Base-by-base conservation (phyloP, 1,140 invertebrate species). In the Bursaphelenchus mucronatus region DNA sequence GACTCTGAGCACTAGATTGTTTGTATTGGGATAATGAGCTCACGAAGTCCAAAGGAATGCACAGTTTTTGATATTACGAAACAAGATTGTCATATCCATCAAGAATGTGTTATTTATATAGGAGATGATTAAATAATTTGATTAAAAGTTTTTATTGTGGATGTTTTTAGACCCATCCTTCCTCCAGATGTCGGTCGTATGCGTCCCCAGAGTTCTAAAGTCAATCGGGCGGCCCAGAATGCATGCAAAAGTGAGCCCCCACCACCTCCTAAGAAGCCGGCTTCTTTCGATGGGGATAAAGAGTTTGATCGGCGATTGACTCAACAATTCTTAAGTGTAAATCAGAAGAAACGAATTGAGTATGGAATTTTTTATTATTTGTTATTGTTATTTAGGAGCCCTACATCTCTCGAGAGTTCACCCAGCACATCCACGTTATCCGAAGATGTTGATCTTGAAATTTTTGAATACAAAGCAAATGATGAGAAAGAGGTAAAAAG, bases 401-500 rank as follows among this genome's bases (percentile, higher is more conserved):
- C 30, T 5, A 30, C 30, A 30, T 30, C 30, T 30, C 30, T 30
- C 47, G 19, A 49, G 19, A n/a, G 13, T 49, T 19, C 13, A 3
- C 47, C 13, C 19, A n/a, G 13, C 47, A 49, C 13, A 49, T 49
- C 47, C 4, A 49, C 13, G 19, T 49, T 49, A 19, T 19, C 47
- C 47, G 47, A 49, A 49, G 19, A 19, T 49, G 47, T 49, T 49
- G 47, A 19, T 49, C 47, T 49, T 19, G 57, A 39, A 39, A 15
- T 43, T 50, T 59, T 40, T 44, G 57, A 15, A 19, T 65, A 65
- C 62, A 10, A 65, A 17, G 47, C 64, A 17, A 61, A 45, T 15
- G 63, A 65, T 43, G n/a, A 64, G 17, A 65, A 65, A 30, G 63
- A 65, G 30, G 61, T 67, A 40, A 7, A 44, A 51, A 30, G 30